phyloP scores from a whole-genome alignment of 2,113 vertebrate genomes.

The Xerus inauris region DNA sequence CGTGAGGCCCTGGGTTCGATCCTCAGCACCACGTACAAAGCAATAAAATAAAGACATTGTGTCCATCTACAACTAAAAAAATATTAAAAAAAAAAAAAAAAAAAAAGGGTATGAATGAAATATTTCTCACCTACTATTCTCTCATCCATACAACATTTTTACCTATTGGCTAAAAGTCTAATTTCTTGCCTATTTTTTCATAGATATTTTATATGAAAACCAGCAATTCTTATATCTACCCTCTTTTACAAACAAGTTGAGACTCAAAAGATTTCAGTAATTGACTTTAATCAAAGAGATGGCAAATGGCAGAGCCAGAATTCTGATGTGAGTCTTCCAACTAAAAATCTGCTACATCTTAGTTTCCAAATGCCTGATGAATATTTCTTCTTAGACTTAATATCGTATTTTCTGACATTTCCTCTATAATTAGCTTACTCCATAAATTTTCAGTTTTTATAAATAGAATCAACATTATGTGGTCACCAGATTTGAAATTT shows the following conservation, averaged over 20 bases:
- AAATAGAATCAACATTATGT: background rate
- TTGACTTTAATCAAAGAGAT: background rate
- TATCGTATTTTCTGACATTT: background rate
- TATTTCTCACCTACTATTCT: background rate
- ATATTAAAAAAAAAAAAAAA: too few relatives aligned
- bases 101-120: background rate
- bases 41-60: too few relatives aligned
- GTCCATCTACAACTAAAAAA: too few relatives aligned
- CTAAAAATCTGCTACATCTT: background rate
- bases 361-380: background rate
- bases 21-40: too few relatives aligned
- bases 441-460: constrained; percentile 19
- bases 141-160: background rate
- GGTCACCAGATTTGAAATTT: background rate
- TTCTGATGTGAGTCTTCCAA: background rate
- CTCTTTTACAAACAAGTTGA: constrained; percentile 39
- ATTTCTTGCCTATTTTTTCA: background rate
- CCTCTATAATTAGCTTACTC: background rate
- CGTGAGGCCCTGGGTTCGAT: too few relatives aligned
- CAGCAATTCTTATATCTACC: constrained; percentile 8
- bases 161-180: background rate
- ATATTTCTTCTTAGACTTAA: background rate
- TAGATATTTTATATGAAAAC: background rate
- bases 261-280: constrained; percentile 22
- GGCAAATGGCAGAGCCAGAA: background rate